A percentile compares a stretch with the other conserved stretches of the same genome.
Evolutionary conservation across 2,113 vertebrate species (phyloP).

Genomic region (Gallinago jamesoni): DNA sequence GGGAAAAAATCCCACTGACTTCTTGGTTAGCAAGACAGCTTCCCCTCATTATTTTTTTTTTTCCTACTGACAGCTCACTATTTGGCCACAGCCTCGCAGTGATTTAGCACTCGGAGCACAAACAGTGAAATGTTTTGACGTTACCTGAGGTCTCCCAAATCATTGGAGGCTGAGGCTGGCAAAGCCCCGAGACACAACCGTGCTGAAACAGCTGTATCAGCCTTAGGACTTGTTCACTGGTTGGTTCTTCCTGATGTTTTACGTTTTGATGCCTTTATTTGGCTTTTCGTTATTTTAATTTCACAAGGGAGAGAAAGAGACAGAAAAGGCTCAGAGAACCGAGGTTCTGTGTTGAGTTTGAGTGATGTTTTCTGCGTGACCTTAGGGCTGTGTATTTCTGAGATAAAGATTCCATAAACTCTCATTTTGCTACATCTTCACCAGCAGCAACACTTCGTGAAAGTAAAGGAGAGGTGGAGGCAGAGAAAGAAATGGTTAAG

Average conservation of each 20-base stretch:
- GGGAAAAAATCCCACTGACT: not conserved
- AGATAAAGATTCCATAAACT: not conserved
- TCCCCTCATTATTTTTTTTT: not conserved
- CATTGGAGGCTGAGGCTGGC: not conserved
- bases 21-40: not conserved
- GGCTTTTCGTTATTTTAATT: not conserved
- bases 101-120: fast-evolving
- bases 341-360: not conserved
- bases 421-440: not conserved
- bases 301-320: not conserved
- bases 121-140: not conserved
- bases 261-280: not conserved
- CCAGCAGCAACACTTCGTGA: not conserved
- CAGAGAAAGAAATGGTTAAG: not conserved
- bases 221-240: not conserved
- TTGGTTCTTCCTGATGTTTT: not conserved
- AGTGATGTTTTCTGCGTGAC: not conserved
- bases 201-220: not conserved
- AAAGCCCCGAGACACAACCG: not conserved
- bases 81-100: not conserved
- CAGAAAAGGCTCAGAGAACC: not conserved
- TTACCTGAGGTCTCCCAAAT: not conserved
- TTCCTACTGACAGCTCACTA: not conserved
- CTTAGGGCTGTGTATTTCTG: not conserved
- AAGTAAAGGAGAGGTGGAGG: not conserved